phyloP scores from a whole-genome alignment of 2,113 vertebrate genomes.

The Tylochromis polylepis region DNA sequence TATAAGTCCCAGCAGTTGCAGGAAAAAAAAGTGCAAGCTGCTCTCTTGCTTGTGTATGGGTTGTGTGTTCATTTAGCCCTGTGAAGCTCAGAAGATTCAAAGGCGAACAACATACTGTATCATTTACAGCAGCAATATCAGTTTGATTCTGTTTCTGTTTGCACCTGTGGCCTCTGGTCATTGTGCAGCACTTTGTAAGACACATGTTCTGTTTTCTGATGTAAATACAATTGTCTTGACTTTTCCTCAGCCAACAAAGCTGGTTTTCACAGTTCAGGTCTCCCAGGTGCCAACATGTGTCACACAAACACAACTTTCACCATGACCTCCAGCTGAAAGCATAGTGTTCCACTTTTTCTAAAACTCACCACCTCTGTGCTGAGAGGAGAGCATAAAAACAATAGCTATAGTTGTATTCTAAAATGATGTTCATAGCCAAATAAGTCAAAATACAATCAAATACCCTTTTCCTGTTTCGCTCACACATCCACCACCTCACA shows the following conservation, averaged over 20 bases:
- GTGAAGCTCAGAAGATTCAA: not conserved
- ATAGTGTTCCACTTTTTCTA: constrained; percentile 2
- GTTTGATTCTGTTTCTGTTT: not conserved
- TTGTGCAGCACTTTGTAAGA: not conserved
- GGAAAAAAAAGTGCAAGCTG: not conserved
- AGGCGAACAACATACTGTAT: not conserved
- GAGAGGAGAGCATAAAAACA: not conserved
- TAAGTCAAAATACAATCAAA: not conserved
- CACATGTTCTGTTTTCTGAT: not conserved
- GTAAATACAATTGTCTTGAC: constrained; percentile 20
- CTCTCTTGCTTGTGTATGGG: not conserved
- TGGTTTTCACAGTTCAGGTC: constrained; percentile 21
- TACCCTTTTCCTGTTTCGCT: not conserved
- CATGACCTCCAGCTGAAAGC: constrained; percentile 24
- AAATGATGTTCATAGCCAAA: not conserved
- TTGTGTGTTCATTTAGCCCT: not conserved
- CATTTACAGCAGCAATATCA: constrained; percentile 1
- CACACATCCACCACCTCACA: not conserved
- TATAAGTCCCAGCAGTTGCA: not conserved
- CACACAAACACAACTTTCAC: constrained; percentile 1
- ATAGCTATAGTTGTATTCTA: not conserved
- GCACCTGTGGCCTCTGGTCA: not conserved
- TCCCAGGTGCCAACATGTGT: constrained; percentile 4
- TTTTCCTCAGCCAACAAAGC: not conserved
- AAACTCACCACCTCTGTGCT: not conserved